A percentile compares a stretch with the other conserved stretches of the same genome.
These are phyloP conservation scores for Elgaria multicarinata DNA, from an alignment of 2,113 vertebrate genomes.

Conservation along the genomic window DNA sequence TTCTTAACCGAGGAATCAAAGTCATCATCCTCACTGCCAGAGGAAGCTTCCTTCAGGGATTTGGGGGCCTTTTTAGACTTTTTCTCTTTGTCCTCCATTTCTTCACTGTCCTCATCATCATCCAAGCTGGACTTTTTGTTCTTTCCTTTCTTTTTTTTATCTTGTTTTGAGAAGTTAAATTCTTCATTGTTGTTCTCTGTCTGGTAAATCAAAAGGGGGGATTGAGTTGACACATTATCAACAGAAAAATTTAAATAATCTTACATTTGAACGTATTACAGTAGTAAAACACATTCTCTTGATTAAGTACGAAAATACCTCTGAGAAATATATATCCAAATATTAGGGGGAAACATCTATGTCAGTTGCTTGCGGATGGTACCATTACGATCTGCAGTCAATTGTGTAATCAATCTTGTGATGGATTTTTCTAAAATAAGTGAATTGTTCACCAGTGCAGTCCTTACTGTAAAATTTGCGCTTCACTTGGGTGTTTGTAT, in stretches of 20 bases:
- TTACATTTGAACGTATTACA: not conserved
- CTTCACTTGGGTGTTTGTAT: not conserved
- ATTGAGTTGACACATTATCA: not conserved
- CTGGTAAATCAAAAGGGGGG: conserved; percentile 70
- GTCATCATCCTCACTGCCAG: conserved; percentile 82
- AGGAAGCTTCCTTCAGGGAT: conserved; percentile 73
- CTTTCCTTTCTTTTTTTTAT: conserved; percentile 94
- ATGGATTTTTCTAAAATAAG: not conserved
- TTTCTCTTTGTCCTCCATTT: conserved; percentile 76
- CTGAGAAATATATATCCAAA: not conserved
- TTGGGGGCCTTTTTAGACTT: conserved; percentile 78
- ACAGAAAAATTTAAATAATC: conserved; percentile 21
- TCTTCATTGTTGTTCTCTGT: conserved; percentile 82
- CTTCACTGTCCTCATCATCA: conserved; percentile 83
- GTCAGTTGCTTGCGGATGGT: not conserved
- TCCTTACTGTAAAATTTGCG: not conserved
- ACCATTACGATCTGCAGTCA: not conserved
- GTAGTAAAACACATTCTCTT: not conserved
- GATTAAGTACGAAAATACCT: not conserved
- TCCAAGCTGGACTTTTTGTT: conserved; percentile 84
- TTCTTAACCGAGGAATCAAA: conserved; percentile 76
- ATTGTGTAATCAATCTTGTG: not conserved
- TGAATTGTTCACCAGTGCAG: not conserved
- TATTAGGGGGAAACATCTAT: not conserved
- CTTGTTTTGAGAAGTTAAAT: conserved; percentile 80